Evolutionary conservation across 53 echinoderm and acorn worm genomes (phyloP).

Genomic region (Pentamera pediparva): DNA sequence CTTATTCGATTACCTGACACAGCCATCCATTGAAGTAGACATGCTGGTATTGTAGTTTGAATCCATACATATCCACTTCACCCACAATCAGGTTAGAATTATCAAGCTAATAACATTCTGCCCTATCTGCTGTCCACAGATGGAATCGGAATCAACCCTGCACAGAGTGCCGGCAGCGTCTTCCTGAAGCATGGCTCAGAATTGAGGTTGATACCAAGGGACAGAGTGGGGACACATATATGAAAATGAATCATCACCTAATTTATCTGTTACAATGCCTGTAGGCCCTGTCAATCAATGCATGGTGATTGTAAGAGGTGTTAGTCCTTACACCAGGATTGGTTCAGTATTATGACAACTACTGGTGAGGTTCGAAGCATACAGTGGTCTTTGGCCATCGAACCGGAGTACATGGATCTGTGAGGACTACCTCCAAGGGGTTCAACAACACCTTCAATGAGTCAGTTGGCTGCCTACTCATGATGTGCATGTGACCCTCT

Average conservation of each 20-base stretch:
- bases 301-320: constrained; percentile 2
- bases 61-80: too few species aligned
- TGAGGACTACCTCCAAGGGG: too few species aligned
- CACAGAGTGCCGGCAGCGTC: constrained; percentile 91
- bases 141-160: constrained; percentile 95
- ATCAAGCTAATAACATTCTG: neutral
- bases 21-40: too few species aligned
- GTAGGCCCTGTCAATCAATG: neutral
- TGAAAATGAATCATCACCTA: constrained; percentile 25
- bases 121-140: constrained; percentile 31
- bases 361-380: too few species aligned
- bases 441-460: too few species aligned
- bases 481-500: too few species aligned
- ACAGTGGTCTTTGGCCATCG: too few species aligned
- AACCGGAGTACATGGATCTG: too few species aligned
- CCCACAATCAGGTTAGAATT: neutral
- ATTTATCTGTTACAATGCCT: neutral
- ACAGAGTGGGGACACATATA: constrained; percentile 68
- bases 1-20: too few species aligned
- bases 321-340: neutral
- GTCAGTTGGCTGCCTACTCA: too few species aligned
- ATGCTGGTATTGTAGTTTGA: too few species aligned
- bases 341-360: too few species aligned
- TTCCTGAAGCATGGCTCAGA: constrained; percentile 95
- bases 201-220: constrained; percentile 89